These are phyloP conservation scores for Taeniopygia guttata DNA, from an alignment of 2,797 vertebrate genomes.

Conservation along the genomic window DNA sequence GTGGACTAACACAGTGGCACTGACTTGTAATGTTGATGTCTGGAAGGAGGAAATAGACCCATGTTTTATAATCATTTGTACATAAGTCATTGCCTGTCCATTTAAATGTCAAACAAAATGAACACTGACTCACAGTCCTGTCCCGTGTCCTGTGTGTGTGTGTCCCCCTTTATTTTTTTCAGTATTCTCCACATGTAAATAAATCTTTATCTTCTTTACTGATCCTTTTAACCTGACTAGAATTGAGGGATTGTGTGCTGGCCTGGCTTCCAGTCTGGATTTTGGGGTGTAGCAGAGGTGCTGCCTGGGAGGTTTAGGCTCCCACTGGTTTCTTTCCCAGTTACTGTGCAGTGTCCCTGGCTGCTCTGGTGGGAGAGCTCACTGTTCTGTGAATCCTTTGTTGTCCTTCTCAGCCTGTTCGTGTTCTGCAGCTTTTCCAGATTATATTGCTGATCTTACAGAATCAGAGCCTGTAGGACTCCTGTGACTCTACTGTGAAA, in stretches of 20 bases:
- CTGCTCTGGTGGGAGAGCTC: background rate
- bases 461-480: background rate
- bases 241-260: background rate
- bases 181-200: background rate
- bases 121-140: background rate
- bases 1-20: background rate
- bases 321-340: background rate
- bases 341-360: background rate
- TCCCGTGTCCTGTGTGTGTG: accelerated
- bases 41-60: background rate
- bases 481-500: background rate
- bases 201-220: background rate
- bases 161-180: background rate
- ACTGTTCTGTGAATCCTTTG: background rate
- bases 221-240: background rate
- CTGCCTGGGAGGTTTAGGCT: background rate
- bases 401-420: background rate
- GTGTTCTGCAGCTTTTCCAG: background rate
- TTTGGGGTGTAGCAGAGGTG: background rate
- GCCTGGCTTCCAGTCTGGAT: background rate
- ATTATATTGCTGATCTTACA: background rate
- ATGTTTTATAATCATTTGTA: background rate
- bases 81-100: background rate
- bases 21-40: background rate
- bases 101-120: background rate